Percentiles rank a stretch among this genome's conserved stretches.
phyloP scores from a whole-genome alignment of 2,888 invertebrate genomes.

The Vesta saturnalis region DNA sequence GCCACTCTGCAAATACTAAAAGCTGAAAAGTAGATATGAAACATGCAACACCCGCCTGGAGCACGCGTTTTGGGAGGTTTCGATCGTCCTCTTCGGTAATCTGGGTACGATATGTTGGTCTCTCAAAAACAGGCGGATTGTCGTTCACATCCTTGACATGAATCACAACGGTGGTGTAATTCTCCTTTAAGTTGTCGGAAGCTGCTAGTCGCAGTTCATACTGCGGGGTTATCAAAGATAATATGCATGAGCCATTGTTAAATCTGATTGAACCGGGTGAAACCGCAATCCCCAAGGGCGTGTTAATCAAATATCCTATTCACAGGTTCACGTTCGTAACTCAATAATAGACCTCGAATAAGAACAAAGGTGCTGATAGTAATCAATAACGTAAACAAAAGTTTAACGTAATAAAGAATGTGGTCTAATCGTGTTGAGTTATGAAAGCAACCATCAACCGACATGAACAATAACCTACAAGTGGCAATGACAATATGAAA shows the following conservation, averaged over 20 bases:
- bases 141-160: slow-evolving; percentile 98
- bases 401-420: slow-evolving; percentile 25
- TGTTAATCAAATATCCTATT: slow-evolving; percentile 45
- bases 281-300: slow-evolving; percentile 38
- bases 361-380: slow-evolving; percentile 41
- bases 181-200: slow-evolving; percentile 96
- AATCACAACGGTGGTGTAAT: slow-evolving; percentile 96
- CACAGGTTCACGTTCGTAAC: slow-evolving; percentile 40
- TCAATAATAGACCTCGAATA: slow-evolving; percentile 40
- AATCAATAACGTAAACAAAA: slow-evolving; percentile 30
- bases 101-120: slow-evolving; percentile 93
- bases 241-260: slow-evolving; percentile 41
- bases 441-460: slow-evolving; percentile 29
- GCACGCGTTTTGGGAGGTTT: slow-evolving; percentile 91
- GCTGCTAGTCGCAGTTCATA: slow-evolving; percentile 95
- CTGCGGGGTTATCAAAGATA: slow-evolving; percentile 62
- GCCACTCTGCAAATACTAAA: slow-evolving; percentile 28
- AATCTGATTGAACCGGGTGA: slow-evolving; percentile 43
- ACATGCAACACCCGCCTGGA: slow-evolving; percentile 73
- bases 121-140: slow-evolving; percentile 96
- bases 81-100: slow-evolving; percentile 96
- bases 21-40: slow-evolving; percentile 39
- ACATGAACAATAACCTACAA: slow-evolving; percentile 29
- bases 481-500: slow-evolving; percentile 44
- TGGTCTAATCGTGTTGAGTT: slow-evolving; percentile 29